Evolutionary conservation across 2,888 invertebrate genomes (phyloP).

Genomic region (Electrophaes corylata): DNA sequence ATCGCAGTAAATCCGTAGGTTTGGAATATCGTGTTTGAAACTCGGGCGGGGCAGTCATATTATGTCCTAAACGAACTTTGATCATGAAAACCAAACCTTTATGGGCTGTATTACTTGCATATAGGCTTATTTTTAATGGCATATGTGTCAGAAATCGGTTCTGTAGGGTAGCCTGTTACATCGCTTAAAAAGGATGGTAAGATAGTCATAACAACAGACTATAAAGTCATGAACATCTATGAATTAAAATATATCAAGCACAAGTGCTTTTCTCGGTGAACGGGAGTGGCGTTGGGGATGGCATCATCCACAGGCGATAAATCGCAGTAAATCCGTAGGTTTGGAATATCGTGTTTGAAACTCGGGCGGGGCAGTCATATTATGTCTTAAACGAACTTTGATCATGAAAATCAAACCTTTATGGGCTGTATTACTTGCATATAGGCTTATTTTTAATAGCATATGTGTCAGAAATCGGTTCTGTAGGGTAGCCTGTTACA

Average conservation of each 20-base stretch:
- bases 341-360: not conserved
- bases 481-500: not conserved
- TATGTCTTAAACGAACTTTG: not conserved
- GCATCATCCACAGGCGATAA: slow-evolving; percentile 10
- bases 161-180: not conserved
- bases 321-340: not conserved
- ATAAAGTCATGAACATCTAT: too few relatives aligned
- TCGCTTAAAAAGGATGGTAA: too few relatives aligned
- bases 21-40: too few relatives aligned
- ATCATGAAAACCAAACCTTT: too few relatives aligned
- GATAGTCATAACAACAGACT: too few relatives aligned
- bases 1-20: too few relatives aligned
- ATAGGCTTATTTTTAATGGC: not conserved
- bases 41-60: too few relatives aligned
- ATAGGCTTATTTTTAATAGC: not conserved
- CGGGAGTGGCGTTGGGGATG: slow-evolving; percentile 31
- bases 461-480: not conserved
- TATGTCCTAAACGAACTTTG: too few relatives aligned
- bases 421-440: not conserved
- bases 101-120: too few relatives aligned
- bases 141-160: not conserved
- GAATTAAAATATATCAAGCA: too few relatives aligned
- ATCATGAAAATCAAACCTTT: not conserved
- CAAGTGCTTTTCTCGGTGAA: not conserved
- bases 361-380: not conserved